Percentiles rank a stretch among this genome's conserved stretches.
These are phyloP conservation scores for Drosophila picticornis DNA, from an alignment of 2,888 invertebrate genomes.

Conservation along the genomic window DNA sequence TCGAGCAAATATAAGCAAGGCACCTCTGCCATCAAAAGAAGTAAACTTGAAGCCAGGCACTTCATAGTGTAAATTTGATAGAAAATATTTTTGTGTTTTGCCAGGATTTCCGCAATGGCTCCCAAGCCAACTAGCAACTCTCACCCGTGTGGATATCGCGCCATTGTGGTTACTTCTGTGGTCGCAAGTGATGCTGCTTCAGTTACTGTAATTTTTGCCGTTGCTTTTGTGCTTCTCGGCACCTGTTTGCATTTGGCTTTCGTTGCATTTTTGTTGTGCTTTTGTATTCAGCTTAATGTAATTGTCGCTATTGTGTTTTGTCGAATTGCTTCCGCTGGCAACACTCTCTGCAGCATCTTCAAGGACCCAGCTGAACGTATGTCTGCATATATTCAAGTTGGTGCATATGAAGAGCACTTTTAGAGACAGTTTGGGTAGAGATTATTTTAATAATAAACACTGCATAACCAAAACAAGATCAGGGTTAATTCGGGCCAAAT, in stretches of 20 bases:
- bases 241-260: constrained; percentile 65
- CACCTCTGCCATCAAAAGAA: constrained; percentile 63
- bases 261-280: constrained; percentile 40
- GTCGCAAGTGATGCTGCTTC: constrained; percentile 40
- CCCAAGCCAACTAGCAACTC: constrained; percentile 13
- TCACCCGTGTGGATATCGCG: constrained; percentile 28
- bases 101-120: constrained; percentile 69
- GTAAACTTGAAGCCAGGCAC: constrained; percentile 53
- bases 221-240: constrained; percentile 35
- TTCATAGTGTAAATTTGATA: constrained; percentile 74
- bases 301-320: constrained; percentile 67
- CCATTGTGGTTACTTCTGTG: constrained; percentile 51
- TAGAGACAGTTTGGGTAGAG: too few species aligned
- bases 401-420: neutral
- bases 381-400: neutral
- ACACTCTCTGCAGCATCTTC: constrained; percentile 11
- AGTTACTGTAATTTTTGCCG: constrained; percentile 1
- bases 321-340: constrained; percentile 67
- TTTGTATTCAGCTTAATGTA: constrained; percentile 64
- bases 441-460: too few species aligned
- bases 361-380: constrained; percentile 6
- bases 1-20: constrained; percentile 27
- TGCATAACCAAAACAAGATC: neutral
- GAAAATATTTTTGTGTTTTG: constrained; percentile 73
- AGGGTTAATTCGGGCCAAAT: neutral